A percentile compares a stretch with the other conserved stretches of the same genome.
These are phyloP conservation scores for Caenorhabditis auriculariae DNA, from an alignment of 2,888 invertebrate species.

Conservation along the genomic window DNA sequence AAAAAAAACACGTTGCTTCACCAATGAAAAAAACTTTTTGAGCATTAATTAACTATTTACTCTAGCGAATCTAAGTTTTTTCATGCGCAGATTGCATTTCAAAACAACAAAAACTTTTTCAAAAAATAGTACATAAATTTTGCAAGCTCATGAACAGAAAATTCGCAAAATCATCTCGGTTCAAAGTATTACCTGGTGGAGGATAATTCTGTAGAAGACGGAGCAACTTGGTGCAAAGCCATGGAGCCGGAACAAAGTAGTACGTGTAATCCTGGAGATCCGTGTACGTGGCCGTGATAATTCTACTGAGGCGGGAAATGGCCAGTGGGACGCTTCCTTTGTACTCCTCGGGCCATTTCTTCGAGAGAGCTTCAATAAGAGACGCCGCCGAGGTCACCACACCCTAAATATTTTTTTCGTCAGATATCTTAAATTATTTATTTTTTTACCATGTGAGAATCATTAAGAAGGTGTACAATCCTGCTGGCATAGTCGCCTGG, in stretches of 20 bases:
- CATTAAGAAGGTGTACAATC: constrained; percentile 95
- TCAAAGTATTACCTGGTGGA: constrained; percentile 88
- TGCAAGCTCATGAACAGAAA: no score
- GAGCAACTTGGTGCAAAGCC: constrained; percentile 95
- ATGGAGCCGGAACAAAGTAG: constrained; percentile 99
- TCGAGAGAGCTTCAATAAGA: constrained; percentile 94
- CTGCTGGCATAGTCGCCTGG: constrained; percentile 95
- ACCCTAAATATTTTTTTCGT: constrained; percentile 69
- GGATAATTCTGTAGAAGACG: constrained; percentile 96
- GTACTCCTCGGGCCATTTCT: constrained; percentile 97
- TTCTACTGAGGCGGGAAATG: constrained; percentile 86
- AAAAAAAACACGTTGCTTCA: no score
- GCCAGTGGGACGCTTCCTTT: constrained; percentile 97
- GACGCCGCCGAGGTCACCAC: constrained; percentile 98
- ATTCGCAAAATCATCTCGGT: no score
- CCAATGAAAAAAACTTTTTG: no score
- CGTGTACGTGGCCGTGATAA: constrained; percentile 97
- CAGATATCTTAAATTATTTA: not conserved
- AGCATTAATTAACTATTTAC: no score
- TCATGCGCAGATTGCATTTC: no score
- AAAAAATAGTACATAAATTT: no score
- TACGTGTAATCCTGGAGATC: constrained; percentile 98
- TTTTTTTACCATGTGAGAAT: constrained; percentile 81
- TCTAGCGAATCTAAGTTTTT: no score
- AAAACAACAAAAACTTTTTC: no score